A percentile compares a stretch with the other conserved stretches of the same genome.
These are phyloP conservation scores for Drosophila greeni DNA, from an alignment of 2,888 invertebrate species.

Conservation along the genomic window DNA sequence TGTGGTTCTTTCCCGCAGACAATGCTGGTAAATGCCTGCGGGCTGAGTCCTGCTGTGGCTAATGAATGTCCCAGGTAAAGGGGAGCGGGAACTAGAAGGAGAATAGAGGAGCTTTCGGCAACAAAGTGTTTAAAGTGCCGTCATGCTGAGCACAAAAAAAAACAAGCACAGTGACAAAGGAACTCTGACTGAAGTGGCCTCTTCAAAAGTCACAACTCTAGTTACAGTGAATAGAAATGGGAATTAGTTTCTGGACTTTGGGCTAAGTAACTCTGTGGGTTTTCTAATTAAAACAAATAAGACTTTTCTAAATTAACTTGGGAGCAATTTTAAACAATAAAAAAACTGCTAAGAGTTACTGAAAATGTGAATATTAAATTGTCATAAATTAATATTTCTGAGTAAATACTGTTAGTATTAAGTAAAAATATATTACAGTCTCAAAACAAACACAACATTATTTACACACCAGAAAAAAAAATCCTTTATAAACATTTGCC, in stretches of 20 bases:
- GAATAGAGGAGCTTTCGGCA: background rate
- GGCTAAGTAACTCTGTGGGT: constrained; percentile 4
- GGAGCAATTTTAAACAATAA: too few relatives aligned
- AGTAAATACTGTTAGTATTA: background rate
- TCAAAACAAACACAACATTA: background rate
- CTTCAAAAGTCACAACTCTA: constrained; percentile 21
- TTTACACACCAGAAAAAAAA: background rate
- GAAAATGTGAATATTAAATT: background rate
- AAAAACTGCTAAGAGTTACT: background rate
- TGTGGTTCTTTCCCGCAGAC: constrained; percentile 37
- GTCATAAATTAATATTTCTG: background rate
- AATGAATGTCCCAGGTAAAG: constrained; percentile 46
- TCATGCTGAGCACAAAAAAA: background rate
- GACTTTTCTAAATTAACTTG: background rate
- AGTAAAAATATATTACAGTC: background rate
- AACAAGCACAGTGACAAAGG: constrained; percentile 2
- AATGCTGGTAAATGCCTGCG: constrained; percentile 40
- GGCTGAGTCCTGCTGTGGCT: constrained; percentile 42
- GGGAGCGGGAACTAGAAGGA: background rate
- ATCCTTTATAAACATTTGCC: background rate
- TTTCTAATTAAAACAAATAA: background rate
- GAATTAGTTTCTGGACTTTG: constrained; percentile 11
- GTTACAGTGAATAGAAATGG: constrained; percentile 11
- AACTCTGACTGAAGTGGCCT: constrained; percentile 31
- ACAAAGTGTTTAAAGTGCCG: constrained; percentile 27